Conservation (phyloP, 2,888 invertebrate genomes). For the Papilio gigon region DNA sequence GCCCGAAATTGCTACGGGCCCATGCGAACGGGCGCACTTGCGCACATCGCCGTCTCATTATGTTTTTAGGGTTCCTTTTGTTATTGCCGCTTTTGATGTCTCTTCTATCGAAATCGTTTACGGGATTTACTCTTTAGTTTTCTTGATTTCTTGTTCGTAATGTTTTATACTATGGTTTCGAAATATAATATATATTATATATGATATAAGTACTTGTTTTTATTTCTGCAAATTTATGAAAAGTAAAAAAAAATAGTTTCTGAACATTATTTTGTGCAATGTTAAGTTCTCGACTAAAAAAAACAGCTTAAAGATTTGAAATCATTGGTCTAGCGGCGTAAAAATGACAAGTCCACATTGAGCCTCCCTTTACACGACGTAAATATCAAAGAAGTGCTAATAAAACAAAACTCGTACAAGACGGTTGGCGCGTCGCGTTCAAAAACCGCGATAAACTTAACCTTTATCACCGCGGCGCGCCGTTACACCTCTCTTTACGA, state of each 20-base stretch:
- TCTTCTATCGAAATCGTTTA: slow-evolving; percentile 65
- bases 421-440: slow-evolving; percentile 55
- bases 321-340: neutral
- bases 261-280: too few relatives aligned
- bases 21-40: slow-evolving; percentile 80
- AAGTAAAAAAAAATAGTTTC: too few relatives aligned
- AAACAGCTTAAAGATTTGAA: neutral
- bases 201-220: too few relatives aligned
- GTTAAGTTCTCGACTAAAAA: neutral
- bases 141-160: slow-evolving; percentile 55
- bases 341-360: neutral
- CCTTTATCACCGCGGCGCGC: slow-evolving; percentile 59
- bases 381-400: slow-evolving; percentile 46
- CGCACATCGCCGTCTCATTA: slow-evolving; percentile 75
- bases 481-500: slow-evolving; percentile 66
- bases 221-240: too few relatives aligned
- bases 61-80: slow-evolving; percentile 78
- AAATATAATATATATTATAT: too few relatives aligned
- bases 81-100: slow-evolving; percentile 77
- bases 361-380: neutral
- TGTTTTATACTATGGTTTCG: too few relatives aligned
- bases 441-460: slow-evolving; percentile 69
- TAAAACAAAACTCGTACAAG: slow-evolving; percentile 29
- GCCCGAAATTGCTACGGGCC: slow-evolving; percentile 78
- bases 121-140: slow-evolving; percentile 64